Percentiles rank a stretch among this genome's conserved stretches.
These are phyloP conservation scores for Drosophila borborema DNA, from an alignment of 2,888 invertebrate species.

Conservation along the genomic window DNA sequence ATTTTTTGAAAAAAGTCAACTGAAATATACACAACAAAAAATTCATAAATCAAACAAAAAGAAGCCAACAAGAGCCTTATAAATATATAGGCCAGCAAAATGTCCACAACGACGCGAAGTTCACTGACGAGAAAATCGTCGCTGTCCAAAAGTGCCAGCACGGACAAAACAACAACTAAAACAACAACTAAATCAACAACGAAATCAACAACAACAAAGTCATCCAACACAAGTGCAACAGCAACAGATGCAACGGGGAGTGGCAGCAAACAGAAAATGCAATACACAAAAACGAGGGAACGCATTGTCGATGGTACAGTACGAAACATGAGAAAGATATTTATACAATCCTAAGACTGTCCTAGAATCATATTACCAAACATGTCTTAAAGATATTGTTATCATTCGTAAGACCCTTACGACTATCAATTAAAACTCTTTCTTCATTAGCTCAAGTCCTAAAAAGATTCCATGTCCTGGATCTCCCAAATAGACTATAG, in stretches of 20 bases:
- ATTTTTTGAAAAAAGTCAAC: constrained; percentile 36
- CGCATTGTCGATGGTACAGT: constrained; percentile 82
- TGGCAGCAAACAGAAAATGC: constrained; percentile 81
- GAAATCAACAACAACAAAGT: constrained; percentile 21
- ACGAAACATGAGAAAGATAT: neutral
- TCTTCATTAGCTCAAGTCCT: neutral
- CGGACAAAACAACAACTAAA: constrained; percentile 61
- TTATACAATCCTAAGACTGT: neutral
- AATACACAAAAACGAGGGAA: constrained; percentile 82
- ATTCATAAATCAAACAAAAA: constrained; percentile 11
- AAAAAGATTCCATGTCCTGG: no score
- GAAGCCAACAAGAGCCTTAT: constrained; percentile 42
- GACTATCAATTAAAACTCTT: neutral
- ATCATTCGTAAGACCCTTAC: neutral
- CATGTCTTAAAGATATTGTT: neutral
- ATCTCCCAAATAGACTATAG: no score
- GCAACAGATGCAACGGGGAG: constrained; percentile 47
- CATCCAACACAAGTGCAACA: constrained; percentile 30
- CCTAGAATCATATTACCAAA: neutral
- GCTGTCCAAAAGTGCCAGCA: constrained; percentile 63
- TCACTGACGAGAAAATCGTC: constrained; percentile 75
- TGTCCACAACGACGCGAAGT: constrained; percentile 78
- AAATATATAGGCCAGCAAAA: constrained; percentile 58
- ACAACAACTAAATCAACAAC: constrained; percentile 42
- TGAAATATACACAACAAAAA: neutral